A percentile compares a stretch with the other conserved stretches of the same genome.
phyloP scores from a whole-genome alignment of 2,797 vertebrate genomes.

The Sternarchorhynchus goeldii region DNA sequence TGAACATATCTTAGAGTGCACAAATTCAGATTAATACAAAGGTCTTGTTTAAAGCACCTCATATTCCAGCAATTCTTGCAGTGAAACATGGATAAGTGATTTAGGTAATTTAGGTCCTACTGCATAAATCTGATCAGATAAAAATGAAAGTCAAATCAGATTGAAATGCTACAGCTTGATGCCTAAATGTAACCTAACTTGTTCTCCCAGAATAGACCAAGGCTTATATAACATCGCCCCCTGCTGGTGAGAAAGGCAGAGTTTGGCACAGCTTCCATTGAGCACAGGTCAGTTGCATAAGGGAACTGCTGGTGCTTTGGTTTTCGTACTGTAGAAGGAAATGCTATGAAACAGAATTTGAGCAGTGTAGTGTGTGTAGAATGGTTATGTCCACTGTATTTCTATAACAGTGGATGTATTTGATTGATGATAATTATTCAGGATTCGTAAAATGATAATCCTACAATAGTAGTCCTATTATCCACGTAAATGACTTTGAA shows the following conservation, averaged over 20 bases:
- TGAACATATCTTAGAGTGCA: too few relatives aligned
- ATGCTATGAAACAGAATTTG: background rate
- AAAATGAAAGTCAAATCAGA: background rate
- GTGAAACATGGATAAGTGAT: too few relatives aligned
- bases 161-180: background rate
- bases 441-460: too few relatives aligned
- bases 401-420: too few relatives aligned
- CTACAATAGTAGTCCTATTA: too few relatives aligned
- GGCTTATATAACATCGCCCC: slow-evolving; percentile 32
- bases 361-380: background rate
- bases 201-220: background rate
- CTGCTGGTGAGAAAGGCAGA: slow-evolving; percentile 46
- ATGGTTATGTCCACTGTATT: background rate
- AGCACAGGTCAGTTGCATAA: slow-evolving; percentile 6
- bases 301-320: background rate
- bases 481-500: too few relatives aligned
- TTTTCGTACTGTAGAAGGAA: background rate
- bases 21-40: too few relatives aligned
- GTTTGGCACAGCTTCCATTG: background rate
- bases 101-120: background rate
- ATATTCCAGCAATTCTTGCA: too few relatives aligned
- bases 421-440: background rate
- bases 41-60: too few relatives aligned
- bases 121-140: background rate
- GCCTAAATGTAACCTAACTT: background rate